These are phyloP conservation scores for Bombyx huttoni DNA, from an alignment of 2,888 invertebrate species.

Conservation along the genomic window DNA sequence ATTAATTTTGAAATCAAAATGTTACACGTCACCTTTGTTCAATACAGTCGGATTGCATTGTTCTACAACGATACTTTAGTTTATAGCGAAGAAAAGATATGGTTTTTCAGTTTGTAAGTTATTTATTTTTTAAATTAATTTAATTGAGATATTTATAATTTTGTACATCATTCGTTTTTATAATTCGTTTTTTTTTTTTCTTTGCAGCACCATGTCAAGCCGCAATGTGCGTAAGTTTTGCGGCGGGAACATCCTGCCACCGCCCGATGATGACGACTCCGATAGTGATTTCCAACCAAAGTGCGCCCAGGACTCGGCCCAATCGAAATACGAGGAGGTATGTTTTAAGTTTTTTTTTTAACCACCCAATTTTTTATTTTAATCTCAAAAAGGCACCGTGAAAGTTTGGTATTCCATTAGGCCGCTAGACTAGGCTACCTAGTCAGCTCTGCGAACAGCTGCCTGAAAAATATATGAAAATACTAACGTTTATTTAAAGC, in stretches of 20 bases:
- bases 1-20: background rate
- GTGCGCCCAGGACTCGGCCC: conserved; percentile 9
- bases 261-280: conserved; percentile 19
- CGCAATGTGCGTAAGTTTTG: conserved; percentile 20
- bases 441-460: too few species aligned
- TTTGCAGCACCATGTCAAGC: conserved; percentile 13
- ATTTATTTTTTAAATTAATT: background rate
- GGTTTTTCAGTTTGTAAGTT: background rate
- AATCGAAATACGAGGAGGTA: conserved; percentile 2
- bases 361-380: too few species aligned
- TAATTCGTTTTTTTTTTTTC: background rate
- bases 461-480: too few species aligned
- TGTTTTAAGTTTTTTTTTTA: background rate
- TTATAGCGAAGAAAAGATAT: background rate
- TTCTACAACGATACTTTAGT: background rate
- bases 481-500: too few species aligned
- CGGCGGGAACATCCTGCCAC: conserved; percentile 14
- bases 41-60: background rate
- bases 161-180: background rate
- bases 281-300: conserved; percentile 33
- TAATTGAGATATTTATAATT: background rate
- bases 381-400: too few species aligned
- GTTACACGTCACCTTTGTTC: background rate
- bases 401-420: too few species aligned
- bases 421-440: too few species aligned